phyloP scores from a whole-genome alignment of 2,113 vertebrate genomes.

The Piprites chloris region DNA sequence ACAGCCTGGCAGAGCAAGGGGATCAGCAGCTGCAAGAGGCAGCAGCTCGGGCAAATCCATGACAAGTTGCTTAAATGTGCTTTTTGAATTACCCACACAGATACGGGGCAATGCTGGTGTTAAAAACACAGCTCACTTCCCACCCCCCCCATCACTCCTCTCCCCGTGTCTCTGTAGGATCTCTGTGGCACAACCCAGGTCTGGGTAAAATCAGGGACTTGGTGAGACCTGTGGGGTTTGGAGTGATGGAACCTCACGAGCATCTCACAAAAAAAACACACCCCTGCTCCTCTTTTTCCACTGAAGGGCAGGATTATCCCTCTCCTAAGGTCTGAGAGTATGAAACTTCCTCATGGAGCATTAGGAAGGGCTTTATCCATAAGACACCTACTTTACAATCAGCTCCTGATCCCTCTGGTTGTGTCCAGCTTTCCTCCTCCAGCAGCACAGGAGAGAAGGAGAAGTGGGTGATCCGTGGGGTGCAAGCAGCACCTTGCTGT shows the following conservation, averaged over 20 bases:
- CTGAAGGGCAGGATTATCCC: background rate
- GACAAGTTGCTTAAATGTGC: background rate
- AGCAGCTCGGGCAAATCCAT: background rate
- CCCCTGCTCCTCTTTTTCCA: background rate
- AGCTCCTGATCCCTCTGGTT: background rate
- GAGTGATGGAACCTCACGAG: background rate
- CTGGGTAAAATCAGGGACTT: background rate
- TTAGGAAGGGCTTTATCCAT: background rate
- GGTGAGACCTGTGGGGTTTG: background rate
- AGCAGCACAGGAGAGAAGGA: background rate
- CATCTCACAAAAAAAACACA: background rate
- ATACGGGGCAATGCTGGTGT: background rate
- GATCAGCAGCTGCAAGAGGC: background rate
- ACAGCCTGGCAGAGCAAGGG: background rate
- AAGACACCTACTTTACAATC: background rate
- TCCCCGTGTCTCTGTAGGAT: background rate
- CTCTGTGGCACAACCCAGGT: background rate
- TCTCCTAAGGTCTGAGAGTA: background rate
- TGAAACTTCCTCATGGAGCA: background rate
- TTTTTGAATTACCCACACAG: background rate
- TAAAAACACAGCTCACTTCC: accelerated
- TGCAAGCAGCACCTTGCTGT: background rate
- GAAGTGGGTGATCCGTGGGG: background rate
- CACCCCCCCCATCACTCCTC: background rate
- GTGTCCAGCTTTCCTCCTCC: background rate